phyloP scores from a whole-genome alignment of 2,888 invertebrate species.

The Torymus texanus region DNA sequence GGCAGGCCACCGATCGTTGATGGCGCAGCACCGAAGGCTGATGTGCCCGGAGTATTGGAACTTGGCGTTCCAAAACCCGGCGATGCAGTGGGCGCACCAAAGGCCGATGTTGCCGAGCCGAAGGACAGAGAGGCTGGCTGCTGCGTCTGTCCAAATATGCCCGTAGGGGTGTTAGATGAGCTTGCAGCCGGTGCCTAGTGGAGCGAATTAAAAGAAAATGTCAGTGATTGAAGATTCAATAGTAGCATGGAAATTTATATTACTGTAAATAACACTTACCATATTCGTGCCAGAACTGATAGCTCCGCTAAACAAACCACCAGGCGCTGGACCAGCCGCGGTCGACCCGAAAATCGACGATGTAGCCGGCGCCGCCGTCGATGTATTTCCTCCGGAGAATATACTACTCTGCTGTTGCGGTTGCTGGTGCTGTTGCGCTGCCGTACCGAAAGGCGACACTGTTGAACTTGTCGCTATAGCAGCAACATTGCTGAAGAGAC shows the following conservation, averaged over 20 bases:
- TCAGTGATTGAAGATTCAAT: too few relatives aligned
- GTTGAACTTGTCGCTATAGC: slow-evolving; percentile 6
- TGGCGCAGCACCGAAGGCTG: slow-evolving; percentile 24
- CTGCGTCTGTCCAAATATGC: slow-evolving; percentile 58
- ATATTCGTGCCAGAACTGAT: background rate
- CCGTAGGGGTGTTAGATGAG: background rate
- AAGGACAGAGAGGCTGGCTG: slow-evolving; percentile 41
- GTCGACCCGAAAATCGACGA: slow-evolving; percentile 45
- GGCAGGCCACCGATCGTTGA: slow-evolving; percentile 23
- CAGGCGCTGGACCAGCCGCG: background rate
- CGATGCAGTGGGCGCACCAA: slow-evolving; percentile 19
- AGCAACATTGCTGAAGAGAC: slow-evolving; percentile 34
- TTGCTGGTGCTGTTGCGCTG: slow-evolving; percentile 23
- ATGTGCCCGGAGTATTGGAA: background rate
- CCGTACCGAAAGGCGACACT: slow-evolving; percentile 24
- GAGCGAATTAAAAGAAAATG: too few relatives aligned
- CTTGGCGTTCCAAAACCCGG: slow-evolving; percentile 26
- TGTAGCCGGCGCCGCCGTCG: background rate
- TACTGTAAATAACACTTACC: background rate
- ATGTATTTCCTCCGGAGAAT: slow-evolving; percentile 38
- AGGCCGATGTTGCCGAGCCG: slow-evolving; percentile 33
- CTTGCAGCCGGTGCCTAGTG: slow-evolving; percentile 16
- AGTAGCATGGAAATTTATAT: too few relatives aligned
- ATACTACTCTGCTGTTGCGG: slow-evolving; percentile 12
- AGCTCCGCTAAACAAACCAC: slow-evolving; percentile 39